Conservation (phyloP, 2,113 vertebrate species). For the Puma concolor region DNA sequence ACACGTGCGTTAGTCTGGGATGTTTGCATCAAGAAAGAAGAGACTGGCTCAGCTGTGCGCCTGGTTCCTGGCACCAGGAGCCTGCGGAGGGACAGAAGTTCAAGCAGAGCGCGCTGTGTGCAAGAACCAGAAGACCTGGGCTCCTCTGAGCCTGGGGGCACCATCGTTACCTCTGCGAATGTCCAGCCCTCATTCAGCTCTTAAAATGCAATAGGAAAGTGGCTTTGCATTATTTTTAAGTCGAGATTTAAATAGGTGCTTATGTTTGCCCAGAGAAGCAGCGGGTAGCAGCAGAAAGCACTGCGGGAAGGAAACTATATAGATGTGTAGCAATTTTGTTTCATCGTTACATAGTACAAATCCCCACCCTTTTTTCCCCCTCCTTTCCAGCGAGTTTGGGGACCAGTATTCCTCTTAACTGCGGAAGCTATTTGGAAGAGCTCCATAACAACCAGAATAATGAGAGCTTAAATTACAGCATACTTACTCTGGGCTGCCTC, state of each 20-base stretch:
- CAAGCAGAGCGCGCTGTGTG: fast-evolving
- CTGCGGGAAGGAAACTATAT: neutral
- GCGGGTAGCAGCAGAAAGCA: neutral
- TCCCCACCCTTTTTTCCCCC: neutral
- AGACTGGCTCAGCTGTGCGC: neutral
- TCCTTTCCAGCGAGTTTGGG: neutral
- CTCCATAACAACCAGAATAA: neutral
- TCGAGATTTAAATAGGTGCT: neutral
- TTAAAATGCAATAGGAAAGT: neutral
- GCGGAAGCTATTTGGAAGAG: neutral
- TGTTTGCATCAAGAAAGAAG: neutral
- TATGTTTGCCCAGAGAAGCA: neutral
- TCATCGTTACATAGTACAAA: neutral
- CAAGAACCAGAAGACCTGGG: fast-evolving
- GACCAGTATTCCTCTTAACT: neutral
- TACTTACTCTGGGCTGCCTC: neutral
- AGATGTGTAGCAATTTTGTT: neutral
- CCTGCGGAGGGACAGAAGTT: neutral
- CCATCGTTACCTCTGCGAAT: neutral
- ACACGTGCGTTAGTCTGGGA: too few species aligned
- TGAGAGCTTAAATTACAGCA: neutral
- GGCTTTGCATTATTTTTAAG: neutral
- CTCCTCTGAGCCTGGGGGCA: neutral
- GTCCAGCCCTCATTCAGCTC: neutral
- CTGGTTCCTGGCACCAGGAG: neutral